These are phyloP conservation scores for Syngnathus typhle DNA, from an alignment of 2,113 vertebrate species.

Conservation along the genomic window DNA sequence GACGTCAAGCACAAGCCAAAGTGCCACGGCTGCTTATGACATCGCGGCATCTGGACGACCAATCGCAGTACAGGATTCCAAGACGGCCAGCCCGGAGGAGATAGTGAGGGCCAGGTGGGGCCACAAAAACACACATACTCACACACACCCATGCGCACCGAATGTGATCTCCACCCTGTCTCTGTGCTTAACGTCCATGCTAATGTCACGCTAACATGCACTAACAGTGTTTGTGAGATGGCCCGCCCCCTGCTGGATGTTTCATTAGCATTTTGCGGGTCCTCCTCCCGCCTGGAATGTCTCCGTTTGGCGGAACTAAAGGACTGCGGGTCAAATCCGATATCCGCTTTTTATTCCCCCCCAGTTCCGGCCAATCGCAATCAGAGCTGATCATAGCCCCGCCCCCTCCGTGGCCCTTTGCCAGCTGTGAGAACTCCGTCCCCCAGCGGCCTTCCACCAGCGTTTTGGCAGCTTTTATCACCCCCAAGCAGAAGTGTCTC, in stretches of 20 bases:
- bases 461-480: constrained; percentile 54
- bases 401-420: constrained; percentile 68
- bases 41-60: constrained; percentile 31
- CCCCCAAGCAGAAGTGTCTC: constrained; percentile 4
- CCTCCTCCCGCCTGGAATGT: background rate
- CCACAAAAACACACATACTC: background rate
- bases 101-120: constrained; percentile 48
- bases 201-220: constrained; percentile 28
- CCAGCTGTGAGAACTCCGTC: constrained; percentile 41
- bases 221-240: constrained; percentile 23
- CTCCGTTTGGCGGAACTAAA: background rate
- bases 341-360: constrained; percentile 30
- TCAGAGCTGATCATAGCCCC: constrained; percentile 62
- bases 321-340: background rate
- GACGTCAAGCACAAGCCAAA: background rate
- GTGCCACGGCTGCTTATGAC: constrained; percentile 12
- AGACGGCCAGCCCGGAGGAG: constrained; percentile 27
- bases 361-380: constrained; percentile 50
- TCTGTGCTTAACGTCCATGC: constrained; percentile 12
- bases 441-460: constrained; percentile 45
- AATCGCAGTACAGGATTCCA: constrained; percentile 8
- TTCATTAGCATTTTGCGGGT: background rate
- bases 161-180: background rate
- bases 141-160: background rate
- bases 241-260: background rate